Evolutionary conservation across 2,113 vertebrate genomes (phyloP).

Genomic region (Acanthisitta chloris): DNA sequence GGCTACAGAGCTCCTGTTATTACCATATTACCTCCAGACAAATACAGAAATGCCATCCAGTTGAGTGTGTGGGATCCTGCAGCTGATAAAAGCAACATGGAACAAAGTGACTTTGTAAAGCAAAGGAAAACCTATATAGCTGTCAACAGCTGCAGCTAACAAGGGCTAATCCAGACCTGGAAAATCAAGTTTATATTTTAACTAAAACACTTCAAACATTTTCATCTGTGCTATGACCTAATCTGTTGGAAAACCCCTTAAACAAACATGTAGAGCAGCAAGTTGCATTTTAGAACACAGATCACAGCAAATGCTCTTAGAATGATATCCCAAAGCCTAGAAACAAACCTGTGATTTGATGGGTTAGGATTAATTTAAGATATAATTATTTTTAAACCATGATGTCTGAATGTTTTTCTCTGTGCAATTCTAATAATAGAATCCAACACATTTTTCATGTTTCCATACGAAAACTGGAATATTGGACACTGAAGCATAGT

Average conservation of each 20-base stretch:
- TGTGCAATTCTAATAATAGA: not conserved
- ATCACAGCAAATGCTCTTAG: not conserved
- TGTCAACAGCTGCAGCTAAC: not conserved
- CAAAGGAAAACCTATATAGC: not conserved
- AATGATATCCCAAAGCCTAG: not conserved
- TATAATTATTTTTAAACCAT: not conserved
- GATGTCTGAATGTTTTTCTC: not conserved
- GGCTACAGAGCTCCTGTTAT: not conserved
- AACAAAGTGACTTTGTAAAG: not conserved
- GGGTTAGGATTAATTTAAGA: not conserved
- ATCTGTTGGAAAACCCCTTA: not conserved
- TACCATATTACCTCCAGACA: conserved; percentile 6
- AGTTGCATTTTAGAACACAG: not conserved
- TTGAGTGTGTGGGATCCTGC: not conserved
- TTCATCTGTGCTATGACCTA: not conserved
- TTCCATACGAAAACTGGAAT: not conserved
- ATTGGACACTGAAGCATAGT: not conserved
- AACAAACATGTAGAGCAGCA: not conserved
- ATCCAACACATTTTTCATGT: not conserved
- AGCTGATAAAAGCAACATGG: not conserved
- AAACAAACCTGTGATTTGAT: not conserved
- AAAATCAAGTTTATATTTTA: not conserved
- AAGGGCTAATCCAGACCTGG: not conserved
- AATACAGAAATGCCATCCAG: not conserved
- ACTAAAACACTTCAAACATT: not conserved